A percentile compares a stretch with the other conserved stretches of the same genome.
phyloP scores from a whole-genome alignment of 2,888 invertebrate species.

The Ceramica pisi region DNA sequence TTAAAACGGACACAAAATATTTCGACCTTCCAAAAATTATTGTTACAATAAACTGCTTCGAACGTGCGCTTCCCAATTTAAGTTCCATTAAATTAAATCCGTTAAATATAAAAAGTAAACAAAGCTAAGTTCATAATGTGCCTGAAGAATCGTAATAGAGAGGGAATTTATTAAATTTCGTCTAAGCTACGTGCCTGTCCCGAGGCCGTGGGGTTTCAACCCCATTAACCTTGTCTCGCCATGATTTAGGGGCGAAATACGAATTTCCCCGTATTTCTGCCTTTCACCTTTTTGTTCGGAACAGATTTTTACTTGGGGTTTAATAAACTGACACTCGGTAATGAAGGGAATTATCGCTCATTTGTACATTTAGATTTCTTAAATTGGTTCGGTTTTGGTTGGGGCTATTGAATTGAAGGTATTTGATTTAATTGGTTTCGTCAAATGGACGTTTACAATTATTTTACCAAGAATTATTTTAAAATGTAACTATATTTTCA shows the following conservation, averaged over 20 bases:
- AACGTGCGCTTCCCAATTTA: slow-evolving; percentile 41
- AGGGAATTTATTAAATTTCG: slow-evolving; percentile 86
- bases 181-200: slow-evolving; percentile 86
- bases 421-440: slow-evolving; percentile 4
- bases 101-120: slow-evolving; percentile 68
- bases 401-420: slow-evolving; percentile 18
- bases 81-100: slow-evolving; percentile 67
- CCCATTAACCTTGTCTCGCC: slow-evolving; percentile 89
- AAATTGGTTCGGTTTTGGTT: slow-evolving; percentile 40
- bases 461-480: background rate
- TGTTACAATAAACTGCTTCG: slow-evolving; percentile 22
- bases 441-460: background rate
- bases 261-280: slow-evolving; percentile 82
- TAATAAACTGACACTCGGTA: slow-evolving; percentile 81
- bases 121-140: slow-evolving; percentile 65
- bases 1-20: slow-evolving; percentile 37
- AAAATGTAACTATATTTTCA: too few species aligned
- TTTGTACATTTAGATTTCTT: slow-evolving; percentile 60
- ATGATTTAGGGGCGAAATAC: slow-evolving; percentile 88
- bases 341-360: slow-evolving; percentile 79
- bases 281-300: slow-evolving; percentile 79
- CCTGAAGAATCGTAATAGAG: slow-evolving; percentile 81
- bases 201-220: slow-evolving; percentile 83
- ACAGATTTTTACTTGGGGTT: slow-evolving; percentile 83
- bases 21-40: slow-evolving; percentile 30